A percentile compares a stretch with the other conserved stretches of the same genome.
These are phyloP conservation scores for Labia minor DNA, from an alignment of 2,888 invertebrate genomes.

Conservation along the genomic window DNA sequence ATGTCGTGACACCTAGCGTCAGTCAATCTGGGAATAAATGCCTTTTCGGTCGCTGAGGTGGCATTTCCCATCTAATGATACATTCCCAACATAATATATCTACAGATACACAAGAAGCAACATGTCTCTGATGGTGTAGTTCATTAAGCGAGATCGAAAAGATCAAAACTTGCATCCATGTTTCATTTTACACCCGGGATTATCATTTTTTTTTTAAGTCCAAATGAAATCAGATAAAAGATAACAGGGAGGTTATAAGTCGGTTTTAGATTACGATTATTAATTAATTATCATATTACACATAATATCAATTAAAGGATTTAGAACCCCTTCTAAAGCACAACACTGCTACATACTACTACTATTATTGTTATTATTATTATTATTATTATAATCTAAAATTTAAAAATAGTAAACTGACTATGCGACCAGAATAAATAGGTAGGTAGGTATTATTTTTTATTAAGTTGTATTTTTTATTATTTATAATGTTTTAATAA, in stretches of 20 bases:
- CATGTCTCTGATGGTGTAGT: slow-evolving; percentile 6
- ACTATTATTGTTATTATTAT: no score
- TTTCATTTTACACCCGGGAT: neutral
- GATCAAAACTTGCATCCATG: slow-evolving; percentile 3
- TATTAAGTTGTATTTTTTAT: no score
- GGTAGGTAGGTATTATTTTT: no score
- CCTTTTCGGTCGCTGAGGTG: slow-evolving; percentile 1
- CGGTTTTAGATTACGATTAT: no score
- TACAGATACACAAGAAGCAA: neutral
- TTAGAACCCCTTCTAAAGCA: no score
- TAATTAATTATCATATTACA: no score
- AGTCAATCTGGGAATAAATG: slow-evolving; percentile 1
- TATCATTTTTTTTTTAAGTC: neutral
- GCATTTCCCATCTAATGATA: slow-evolving; percentile 5
- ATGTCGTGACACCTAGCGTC: neutral
- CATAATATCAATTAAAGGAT: no score
- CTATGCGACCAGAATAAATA: no score
- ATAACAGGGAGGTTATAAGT: neutral
- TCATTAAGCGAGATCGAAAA: neutral
- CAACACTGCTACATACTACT: no score
- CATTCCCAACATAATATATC: neutral
- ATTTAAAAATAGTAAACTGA: no score
- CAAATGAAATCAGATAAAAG: neutral
- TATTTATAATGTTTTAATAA: no score
- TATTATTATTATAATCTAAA: no score